Conservation (phyloP, 2,113 vertebrate species). For the Tamias sibiricus region DNA sequence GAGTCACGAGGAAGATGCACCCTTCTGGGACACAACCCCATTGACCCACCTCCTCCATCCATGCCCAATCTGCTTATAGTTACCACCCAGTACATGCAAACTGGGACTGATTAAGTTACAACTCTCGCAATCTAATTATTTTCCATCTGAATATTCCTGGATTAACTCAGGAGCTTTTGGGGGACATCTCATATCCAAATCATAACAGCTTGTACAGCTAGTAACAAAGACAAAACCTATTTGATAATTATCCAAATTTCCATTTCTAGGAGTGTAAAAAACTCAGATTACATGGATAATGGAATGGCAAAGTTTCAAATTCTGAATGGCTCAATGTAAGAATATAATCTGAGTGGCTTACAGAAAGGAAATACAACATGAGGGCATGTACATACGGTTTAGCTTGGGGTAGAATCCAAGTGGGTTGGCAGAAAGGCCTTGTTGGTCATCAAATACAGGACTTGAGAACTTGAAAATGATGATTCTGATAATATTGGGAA, state of each 20-base stretch:
- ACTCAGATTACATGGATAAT: background rate
- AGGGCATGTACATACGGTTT: rapidly evolving
- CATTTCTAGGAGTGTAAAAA: background rate
- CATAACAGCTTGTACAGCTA: too few species aligned
- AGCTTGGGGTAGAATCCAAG: background rate
- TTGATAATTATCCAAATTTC: background rate
- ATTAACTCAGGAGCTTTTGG: too few species aligned
- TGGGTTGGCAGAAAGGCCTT: background rate
- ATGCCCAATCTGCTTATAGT: too few species aligned
- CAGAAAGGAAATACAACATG: background rate
- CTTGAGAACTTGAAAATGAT: background rate
- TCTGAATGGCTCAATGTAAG: background rate
- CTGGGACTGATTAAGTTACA: too few species aligned
- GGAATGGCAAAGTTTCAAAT: background rate
- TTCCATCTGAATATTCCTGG: too few species aligned
- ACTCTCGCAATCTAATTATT: too few species aligned
- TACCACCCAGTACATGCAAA: too few species aligned
- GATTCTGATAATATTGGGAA: background rate
- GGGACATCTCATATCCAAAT: too few species aligned
- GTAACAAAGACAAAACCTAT: background rate
- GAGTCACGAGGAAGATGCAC: too few species aligned
- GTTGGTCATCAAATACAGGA: background rate
- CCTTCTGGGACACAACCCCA: too few species aligned
- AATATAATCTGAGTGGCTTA: background rate
- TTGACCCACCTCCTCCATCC: too few species aligned